Percentiles rank a stretch among this genome's conserved stretches.
Evolutionary conservation across 2,888 invertebrate species (phyloP).

Genomic region (Harpalus rufipes): DNA sequence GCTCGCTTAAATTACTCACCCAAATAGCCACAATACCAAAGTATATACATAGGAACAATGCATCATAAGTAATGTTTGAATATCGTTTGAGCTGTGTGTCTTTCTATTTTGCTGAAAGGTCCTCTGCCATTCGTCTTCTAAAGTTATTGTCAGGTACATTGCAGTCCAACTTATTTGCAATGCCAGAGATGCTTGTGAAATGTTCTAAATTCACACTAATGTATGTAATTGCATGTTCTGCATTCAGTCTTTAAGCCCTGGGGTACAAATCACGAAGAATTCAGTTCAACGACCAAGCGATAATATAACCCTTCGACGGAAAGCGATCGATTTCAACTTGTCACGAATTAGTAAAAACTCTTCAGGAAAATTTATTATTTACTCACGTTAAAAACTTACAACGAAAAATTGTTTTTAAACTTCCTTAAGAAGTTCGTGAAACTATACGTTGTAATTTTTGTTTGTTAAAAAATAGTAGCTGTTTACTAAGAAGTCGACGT

Average conservation of each 20-base stretch:
- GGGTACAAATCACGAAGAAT: slow-evolving; percentile 1
- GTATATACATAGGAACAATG: too few relatives aligned
- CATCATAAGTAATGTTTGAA: too few relatives aligned
- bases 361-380: slow-evolving; percentile 25
- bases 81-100: too few relatives aligned
- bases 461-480: neutral
- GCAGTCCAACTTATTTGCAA: neutral
- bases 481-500: slow-evolving; percentile 3
- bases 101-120: neutral
- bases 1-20: too few relatives aligned
- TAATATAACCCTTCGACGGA: neutral
- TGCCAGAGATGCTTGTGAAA: slow-evolving; percentile 1
- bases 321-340: slow-evolving; percentile 11
- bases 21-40: too few relatives aligned
- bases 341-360: slow-evolving; percentile 29
- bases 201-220: slow-evolving; percentile 15
- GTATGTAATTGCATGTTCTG: slow-evolving; percentile 7
- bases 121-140: neutral
- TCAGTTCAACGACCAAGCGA: neutral
- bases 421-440: neutral
- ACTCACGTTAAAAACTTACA: slow-evolving; percentile 10
- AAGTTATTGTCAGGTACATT: slow-evolving; percentile 1
- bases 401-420: neutral
- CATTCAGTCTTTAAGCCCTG: neutral
- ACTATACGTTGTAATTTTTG: neutral